phyloP scores from a whole-genome alignment of 1,140 invertebrate species.

The Bradysia coprophila region DNA sequence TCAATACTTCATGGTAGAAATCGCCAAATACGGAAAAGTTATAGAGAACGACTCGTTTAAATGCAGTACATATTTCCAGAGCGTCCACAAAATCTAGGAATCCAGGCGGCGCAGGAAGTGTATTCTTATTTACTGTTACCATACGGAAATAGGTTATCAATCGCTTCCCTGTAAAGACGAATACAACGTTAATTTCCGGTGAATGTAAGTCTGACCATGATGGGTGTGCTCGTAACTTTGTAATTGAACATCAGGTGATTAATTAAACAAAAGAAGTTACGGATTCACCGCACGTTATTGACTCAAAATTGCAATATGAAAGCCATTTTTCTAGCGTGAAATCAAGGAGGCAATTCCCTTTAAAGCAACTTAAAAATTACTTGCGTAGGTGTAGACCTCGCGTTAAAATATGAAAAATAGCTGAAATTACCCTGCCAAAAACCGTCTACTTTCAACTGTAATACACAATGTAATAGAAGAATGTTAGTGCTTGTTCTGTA shows the following conservation, averaged over 20 bases:
- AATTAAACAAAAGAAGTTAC: neutral
- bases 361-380: too few relatives aligned
- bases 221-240: neutral
- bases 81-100: slow-evolving; percentile 16
- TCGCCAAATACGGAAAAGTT: slow-evolving; percentile 23
- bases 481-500: too few relatives aligned
- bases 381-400: too few relatives aligned
- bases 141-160: slow-evolving; percentile 16
- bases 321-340: too few relatives aligned
- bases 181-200: neutral
- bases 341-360: too few relatives aligned
- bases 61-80: slow-evolving; percentile 16
- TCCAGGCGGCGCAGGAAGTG: slow-evolving; percentile 18
- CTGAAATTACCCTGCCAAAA: too few relatives aligned
- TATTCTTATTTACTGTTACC: slow-evolving; percentile 11
- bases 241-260: neutral
- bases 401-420: too few relatives aligned
- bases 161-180: slow-evolving; percentile 13
- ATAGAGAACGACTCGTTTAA: slow-evolving; percentile 18
- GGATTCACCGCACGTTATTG: neutral
- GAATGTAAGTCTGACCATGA: neutral
- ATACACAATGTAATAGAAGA: too few relatives aligned
- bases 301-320: too few relatives aligned
- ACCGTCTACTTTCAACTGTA: too few relatives aligned
- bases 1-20: slow-evolving; percentile 8